Evolutionary conservation across 2,888 invertebrate species (phyloP).

Genomic region (Tubulanus polymorphus): DNA sequence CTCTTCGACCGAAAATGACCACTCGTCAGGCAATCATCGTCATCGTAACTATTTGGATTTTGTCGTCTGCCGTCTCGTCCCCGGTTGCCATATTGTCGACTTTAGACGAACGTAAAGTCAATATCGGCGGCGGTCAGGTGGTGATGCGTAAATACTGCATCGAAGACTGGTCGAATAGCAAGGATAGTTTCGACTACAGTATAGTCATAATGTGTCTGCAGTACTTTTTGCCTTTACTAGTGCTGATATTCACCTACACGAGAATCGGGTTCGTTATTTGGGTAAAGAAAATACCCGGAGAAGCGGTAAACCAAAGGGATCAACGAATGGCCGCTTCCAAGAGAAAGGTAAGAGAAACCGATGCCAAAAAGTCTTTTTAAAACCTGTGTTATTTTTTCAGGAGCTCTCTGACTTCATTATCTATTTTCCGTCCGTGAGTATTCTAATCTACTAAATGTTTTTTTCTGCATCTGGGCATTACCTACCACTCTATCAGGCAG

Average conservation of each 20-base stretch:
- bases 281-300: slow-evolving; percentile 82
- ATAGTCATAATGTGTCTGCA: slow-evolving; percentile 75
- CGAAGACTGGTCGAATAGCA: slow-evolving; percentile 25
- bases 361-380: no score
- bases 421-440: no score
- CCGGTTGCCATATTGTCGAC: slow-evolving; percentile 75
- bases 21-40: slow-evolving; percentile 68
- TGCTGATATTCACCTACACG: slow-evolving; percentile 79
- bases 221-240: slow-evolving; percentile 75
- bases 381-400: no score
- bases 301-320: slow-evolving; percentile 79
- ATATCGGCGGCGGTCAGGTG: no score
- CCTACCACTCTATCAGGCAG: no score
- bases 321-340: slow-evolving; percentile 79
- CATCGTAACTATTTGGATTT: slow-evolving; percentile 69
- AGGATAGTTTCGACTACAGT: slow-evolving; percentile 62
- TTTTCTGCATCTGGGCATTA: no score
- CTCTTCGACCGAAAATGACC: slow-evolving; percentile 74
- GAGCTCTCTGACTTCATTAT: no score
- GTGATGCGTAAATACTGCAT: slow-evolving; percentile 24
- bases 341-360: slow-evolving; percentile 74
- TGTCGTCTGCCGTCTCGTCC: slow-evolving; percentile 73
- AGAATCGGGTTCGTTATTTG: slow-evolving; percentile 82
- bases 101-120: slow-evolving; percentile 20
- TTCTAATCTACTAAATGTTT: no score